Base-by-base conservation (phyloP, 2,888 invertebrate species). In the Nomada fabriciana region DNA sequence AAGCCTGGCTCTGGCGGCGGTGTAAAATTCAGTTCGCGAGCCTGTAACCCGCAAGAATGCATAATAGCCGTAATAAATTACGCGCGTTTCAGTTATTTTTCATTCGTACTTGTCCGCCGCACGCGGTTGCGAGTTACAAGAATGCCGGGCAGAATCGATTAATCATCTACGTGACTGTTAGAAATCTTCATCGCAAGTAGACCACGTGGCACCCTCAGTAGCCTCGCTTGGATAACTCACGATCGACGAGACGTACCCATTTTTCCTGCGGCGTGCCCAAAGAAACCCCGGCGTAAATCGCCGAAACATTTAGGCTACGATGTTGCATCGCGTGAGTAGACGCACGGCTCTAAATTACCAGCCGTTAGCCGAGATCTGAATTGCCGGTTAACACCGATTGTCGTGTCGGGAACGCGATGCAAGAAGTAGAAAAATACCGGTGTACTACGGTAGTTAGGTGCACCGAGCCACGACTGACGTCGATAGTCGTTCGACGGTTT, bases 321-420 rank as follows among this genome's bases (percentile, higher is more conserved):
- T 83, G 83, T 68, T 23, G 76, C 72, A 82, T 84, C 81, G 86
- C 84, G 86, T 78, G 89, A 70, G 65, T 42, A 53, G 42, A 71
- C 59, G 69, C 65, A 59, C 76, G 59, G 53, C 43, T 72, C 64
- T 67, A 86, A 87, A 91, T 91, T 86, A 86, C 82, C 77, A 77
- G 88, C 86, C 80, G 88, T 89, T 89, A 87, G 83, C 80, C 85
- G 79, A 84, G 88, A 88, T 89, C 89, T 86, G 86, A 89, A 91
- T 91, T 91, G 85, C 88, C 85, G 90, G 89, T 91, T 89, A 89
- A 91, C 89, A 87, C 86, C 84, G 89, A 86, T 84, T 85, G 85
- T 87, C 86, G 88, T 88, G 85, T 86, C 83, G 85, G 84, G 86
- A 88, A 89, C 84, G 76, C 68, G 74, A 64, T 63, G 82, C 72